These are phyloP conservation scores for Helicoverpa armigera DNA, from an alignment of 1,140 invertebrate species.

Conservation along the genomic window DNA sequence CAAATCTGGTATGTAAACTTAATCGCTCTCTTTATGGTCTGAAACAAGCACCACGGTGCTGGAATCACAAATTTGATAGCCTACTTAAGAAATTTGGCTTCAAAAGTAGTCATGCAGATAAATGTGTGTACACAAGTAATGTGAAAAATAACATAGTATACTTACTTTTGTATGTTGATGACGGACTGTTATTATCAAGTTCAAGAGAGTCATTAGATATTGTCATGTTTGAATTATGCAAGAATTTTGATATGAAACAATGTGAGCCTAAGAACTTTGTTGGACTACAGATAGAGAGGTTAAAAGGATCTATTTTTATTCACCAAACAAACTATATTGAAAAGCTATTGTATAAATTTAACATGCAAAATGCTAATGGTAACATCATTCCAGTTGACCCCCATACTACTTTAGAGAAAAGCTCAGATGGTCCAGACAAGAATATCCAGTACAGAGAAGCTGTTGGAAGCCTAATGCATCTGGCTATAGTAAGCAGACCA, in stretches of 20 bases:
- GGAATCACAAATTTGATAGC: slow-evolving; percentile 63
- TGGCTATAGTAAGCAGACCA: not conserved
- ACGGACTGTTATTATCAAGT: not conserved
- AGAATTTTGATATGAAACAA: not conserved
- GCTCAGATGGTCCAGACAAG: not conserved
- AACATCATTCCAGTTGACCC: slow-evolving; percentile 53
- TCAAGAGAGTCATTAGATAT: not conserved
- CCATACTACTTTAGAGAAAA: slow-evolving; percentile 49
- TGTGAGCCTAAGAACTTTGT: not conserved
- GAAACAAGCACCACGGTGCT: slow-evolving; percentile 48
- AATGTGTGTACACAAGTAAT: slow-evolving; percentile 61
- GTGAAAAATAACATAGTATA: slow-evolving; percentile 56
- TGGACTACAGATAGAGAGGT: not conserved
- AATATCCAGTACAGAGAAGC: not conserved
- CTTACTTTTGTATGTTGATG: not conserved
- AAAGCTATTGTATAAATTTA: slow-evolving; percentile 50
- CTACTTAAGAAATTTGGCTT: slow-evolving; percentile 47
- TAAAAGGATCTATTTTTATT: not conserved
- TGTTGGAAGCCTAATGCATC: not conserved
- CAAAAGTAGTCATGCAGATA: slow-evolving; percentile 57
- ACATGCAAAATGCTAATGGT: slow-evolving; percentile 51
- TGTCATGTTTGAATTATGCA: not conserved
- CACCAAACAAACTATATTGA: slow-evolving; percentile 55
- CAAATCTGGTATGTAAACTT: not conserved
- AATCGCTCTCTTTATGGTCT: not conserved